A percentile compares a stretch with the other conserved stretches of the same genome.
Conservation (phyloP, 2,888 invertebrate genomes). For the Microplitis manilae region DNA sequence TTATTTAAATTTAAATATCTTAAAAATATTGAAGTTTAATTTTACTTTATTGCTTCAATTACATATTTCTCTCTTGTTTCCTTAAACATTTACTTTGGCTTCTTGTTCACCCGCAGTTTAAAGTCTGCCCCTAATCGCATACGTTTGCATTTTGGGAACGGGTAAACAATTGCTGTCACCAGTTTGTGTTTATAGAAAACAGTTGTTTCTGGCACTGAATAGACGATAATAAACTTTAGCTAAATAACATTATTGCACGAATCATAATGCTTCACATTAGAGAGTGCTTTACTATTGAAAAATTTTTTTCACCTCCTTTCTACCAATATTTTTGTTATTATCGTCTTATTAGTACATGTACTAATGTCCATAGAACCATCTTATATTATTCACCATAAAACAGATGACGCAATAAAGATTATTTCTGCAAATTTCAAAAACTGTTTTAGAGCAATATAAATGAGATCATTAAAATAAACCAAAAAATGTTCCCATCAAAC, state of each 20-base stretch:
- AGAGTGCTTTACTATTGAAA: too few species aligned
- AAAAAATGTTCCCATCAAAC: too few species aligned
- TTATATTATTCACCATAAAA: too few species aligned
- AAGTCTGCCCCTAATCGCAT: background rate
- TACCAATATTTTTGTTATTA: too few species aligned
- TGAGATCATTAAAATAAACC: too few species aligned
- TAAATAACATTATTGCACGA: background rate
- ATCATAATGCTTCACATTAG: too few species aligned
- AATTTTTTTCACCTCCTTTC: too few species aligned
- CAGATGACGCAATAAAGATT: too few species aligned
- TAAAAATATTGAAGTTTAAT: background rate
- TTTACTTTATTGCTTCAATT: background rate
- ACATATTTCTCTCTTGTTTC: conserved; percentile 10
- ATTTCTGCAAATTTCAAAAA: too few species aligned
- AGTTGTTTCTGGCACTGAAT: conserved; percentile 15
- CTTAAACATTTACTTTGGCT: background rate
- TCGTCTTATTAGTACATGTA: too few species aligned
- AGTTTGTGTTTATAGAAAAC: conserved; percentile 11
- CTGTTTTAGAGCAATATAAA: too few species aligned
- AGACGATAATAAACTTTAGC: background rate
- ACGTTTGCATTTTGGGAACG: conserved; percentile 1
- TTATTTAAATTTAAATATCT: background rate
- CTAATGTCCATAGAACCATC: too few species aligned
- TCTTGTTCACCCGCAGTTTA: background rate
- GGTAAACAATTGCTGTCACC: conserved; percentile 31